These are phyloP conservation scores for Tetraneura akinire DNA, from an alignment of 1,140 invertebrate genomes.

Conservation along the genomic window DNA sequence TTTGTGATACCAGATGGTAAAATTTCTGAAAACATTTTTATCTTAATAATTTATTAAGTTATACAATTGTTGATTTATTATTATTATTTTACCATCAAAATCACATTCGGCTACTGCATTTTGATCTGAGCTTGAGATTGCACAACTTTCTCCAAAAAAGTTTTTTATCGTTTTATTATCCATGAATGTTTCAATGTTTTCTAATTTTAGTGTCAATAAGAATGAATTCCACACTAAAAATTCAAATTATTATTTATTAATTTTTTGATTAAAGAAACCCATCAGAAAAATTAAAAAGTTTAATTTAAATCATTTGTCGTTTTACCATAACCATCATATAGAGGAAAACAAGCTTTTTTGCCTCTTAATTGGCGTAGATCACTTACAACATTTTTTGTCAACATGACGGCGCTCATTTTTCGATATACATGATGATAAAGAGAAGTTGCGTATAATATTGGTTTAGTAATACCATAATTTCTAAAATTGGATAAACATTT, in stretches of 20 bases:
- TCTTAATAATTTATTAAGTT: neutral
- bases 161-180: constrained; percentile 44
- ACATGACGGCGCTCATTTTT: constrained; percentile 36
- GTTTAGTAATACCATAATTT: constrained; percentile 6
- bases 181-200: constrained; percentile 13
- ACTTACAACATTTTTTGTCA: constrained; percentile 6
- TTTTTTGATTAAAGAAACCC: neutral
- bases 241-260: neutral
- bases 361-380: constrained; percentile 13
- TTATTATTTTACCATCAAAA: constrained; percentile 41
- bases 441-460: constrained; percentile 35
- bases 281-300: too few relatives aligned
- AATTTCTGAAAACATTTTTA: constrained; percentile 1
- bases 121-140: constrained; percentile 37
- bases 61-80: neutral
- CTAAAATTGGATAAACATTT: neutral
- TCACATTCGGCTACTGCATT: constrained; percentile 13
- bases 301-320: neutral
- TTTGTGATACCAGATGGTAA: constrained; percentile 35
- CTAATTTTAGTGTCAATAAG: constrained; percentile 57
- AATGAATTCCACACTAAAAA: constrained; percentile 65
- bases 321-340: constrained; percentile 36
- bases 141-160: constrained; percentile 41
- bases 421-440: constrained; percentile 39
- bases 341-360: constrained; percentile 43